A percentile compares a stretch with the other conserved stretches of the same genome.
phyloP scores from a whole-genome alignment of 2,797 vertebrate species.

The Spea hammondii region DNA sequence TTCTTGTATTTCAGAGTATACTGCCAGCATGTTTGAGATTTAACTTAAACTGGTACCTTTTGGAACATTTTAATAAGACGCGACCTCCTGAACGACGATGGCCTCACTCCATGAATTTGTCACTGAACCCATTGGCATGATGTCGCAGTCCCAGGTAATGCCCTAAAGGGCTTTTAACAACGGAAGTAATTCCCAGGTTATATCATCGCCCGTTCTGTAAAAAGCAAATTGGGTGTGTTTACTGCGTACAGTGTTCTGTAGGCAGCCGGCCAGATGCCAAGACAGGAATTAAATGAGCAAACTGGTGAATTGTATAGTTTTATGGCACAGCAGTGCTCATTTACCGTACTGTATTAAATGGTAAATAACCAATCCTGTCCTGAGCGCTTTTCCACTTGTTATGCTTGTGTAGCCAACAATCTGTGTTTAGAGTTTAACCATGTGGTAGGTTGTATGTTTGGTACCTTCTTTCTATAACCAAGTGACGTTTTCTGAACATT shows the following conservation, averaged over 20 bases:
- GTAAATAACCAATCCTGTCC: too few species aligned
- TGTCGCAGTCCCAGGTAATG: slow-evolving; percentile 42
- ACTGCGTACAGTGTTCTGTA: background rate
- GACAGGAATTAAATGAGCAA: background rate
- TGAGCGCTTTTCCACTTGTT: too few species aligned
- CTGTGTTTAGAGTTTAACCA: too few species aligned
- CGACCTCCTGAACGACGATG: slow-evolving; percentile 22
- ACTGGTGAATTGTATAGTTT: too few species aligned
- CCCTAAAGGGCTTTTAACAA: background rate
- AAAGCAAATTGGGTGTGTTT: background rate
- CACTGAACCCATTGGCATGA: slow-evolving; percentile 42
- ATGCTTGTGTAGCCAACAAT: too few species aligned
- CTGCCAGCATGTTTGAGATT: slow-evolving; percentile 39
- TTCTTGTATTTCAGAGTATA: slow-evolving; percentile 8
- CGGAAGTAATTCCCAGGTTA: background rate
- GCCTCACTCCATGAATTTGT: slow-evolving; percentile 41
- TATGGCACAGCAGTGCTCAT: too few species aligned
- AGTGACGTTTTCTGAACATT: too few species aligned
- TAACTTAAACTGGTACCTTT: slow-evolving; percentile 8
- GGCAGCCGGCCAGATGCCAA: background rate
- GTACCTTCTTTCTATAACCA: too few species aligned
- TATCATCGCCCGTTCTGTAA: background rate
- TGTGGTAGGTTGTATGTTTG: too few species aligned
- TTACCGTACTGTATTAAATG: too few species aligned
- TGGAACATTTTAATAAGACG: background rate